Evolutionary conservation across 2,113 vertebrate genomes (phyloP).

Genomic region (Pseudorasbora parva): DNA sequence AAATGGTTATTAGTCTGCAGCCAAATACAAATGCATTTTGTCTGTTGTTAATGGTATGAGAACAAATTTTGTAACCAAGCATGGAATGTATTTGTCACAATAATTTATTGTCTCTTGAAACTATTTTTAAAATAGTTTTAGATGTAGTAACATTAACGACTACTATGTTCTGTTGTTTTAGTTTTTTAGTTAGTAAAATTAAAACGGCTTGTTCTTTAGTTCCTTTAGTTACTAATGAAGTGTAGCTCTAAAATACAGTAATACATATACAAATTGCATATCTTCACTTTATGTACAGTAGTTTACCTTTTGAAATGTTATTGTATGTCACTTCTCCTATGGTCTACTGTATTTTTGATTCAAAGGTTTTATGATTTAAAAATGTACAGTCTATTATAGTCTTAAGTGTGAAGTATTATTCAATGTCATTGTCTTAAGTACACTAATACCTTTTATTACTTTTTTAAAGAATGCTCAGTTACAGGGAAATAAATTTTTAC

Average conservation of each 20-base stretch:
- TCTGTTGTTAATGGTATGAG: constrained; percentile 48
- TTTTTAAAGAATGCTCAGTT: constrained; percentile 40
- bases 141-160: constrained; percentile 32
- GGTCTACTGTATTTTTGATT: constrained; percentile 14
- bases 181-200: not conserved
- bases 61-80: constrained; percentile 48
- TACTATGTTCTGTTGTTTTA: constrained; percentile 17
- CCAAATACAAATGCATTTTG: constrained; percentile 62
- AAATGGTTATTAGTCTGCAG: constrained; percentile 47
- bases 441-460: constrained; percentile 13
- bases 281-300: constrained; percentile 43
- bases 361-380: constrained; percentile 20
- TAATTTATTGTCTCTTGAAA: constrained; percentile 61
- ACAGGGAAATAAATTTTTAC: constrained; percentile 69
- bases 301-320: not conserved
- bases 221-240: constrained; percentile 37
- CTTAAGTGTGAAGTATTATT: constrained; percentile 13
- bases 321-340: constrained; percentile 26
- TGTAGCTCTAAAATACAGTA: constrained; percentile 7
- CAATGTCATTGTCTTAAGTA: not conserved
- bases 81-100: constrained; percentile 58
- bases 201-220: constrained; percentile 25
- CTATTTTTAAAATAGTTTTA: constrained; percentile 60
- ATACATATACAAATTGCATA: not conserved
- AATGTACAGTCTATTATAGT: constrained; percentile 38